Conservation (phyloP, 2,797 vertebrate species). For the Nannoperca australis region DNA sequence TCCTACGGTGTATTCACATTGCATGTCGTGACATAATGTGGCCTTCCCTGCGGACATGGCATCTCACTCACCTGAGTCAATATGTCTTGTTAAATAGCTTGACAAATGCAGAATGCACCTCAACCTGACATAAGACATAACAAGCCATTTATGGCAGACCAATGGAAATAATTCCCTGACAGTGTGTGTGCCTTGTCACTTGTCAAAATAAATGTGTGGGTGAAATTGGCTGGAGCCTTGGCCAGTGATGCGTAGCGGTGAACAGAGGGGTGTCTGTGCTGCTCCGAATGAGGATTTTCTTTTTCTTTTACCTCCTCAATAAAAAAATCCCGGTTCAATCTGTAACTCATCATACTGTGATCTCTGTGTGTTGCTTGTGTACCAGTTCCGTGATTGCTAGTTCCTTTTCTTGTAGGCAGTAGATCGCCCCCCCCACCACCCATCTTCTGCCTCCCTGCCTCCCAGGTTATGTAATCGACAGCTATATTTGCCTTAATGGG, state of each 20-base stretch:
- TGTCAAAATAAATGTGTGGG: conserved; percentile 81
- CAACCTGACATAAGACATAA: conserved; percentile 56
- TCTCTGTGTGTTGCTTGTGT: conserved; percentile 19
- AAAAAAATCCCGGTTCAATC: conserved; percentile 34
- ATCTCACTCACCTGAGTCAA: conserved; percentile 45
- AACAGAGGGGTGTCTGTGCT: conserved; percentile 50
- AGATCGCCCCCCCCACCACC: conserved; percentile 11
- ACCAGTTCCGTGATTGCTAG: conserved; percentile 45
- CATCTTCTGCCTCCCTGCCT: conserved; percentile 54
- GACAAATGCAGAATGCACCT: conserved; percentile 43
- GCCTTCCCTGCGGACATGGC: conserved; percentile 12
- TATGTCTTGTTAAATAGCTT: conserved; percentile 35
- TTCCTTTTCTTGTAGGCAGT: conserved; percentile 56
- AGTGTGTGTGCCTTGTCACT: conserved; percentile 71
- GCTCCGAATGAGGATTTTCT: conserved; percentile 58
- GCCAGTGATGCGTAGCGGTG: conserved; percentile 74
- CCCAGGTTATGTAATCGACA: conserved; percentile 75
- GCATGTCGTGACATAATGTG: neutral
- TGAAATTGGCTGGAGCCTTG: conserved; percentile 75
- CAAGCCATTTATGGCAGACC: conserved; percentile 63
- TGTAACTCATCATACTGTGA: conserved; percentile 46
- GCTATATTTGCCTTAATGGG: conserved; percentile 79
- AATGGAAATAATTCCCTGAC: conserved; percentile 67
- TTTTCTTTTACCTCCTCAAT: conserved; percentile 11
- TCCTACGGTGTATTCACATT: conserved; percentile 4